phyloP scores from a whole-genome alignment of 2,797 vertebrate species.

The Gymnoscopelus braueri region DNA sequence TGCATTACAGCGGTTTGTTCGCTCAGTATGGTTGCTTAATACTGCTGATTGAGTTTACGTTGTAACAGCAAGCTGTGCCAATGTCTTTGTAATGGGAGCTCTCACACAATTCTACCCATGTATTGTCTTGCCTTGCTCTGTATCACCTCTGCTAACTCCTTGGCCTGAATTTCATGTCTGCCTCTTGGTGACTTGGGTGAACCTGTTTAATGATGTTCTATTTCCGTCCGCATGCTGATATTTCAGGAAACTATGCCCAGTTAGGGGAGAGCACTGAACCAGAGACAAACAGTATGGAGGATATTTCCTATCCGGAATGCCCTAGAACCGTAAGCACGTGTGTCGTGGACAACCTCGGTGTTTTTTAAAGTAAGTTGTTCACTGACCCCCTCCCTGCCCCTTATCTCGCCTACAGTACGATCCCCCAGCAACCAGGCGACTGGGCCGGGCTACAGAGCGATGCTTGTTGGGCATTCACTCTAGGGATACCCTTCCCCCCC shows the following conservation, averaged over 20 bases:
- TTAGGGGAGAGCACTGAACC: slow-evolving; percentile 62
- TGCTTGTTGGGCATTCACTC: slow-evolving; percentile 30
- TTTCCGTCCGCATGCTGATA: slow-evolving; percentile 77
- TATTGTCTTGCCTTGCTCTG: slow-evolving; percentile 78
- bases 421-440: slow-evolving; percentile 30
- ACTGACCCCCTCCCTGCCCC: slow-evolving; percentile 44
- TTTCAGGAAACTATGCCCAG: slow-evolving; percentile 65
- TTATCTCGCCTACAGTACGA: slow-evolving; percentile 33
- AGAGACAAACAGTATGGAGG: slow-evolving; percentile 51
- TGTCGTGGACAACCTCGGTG: slow-evolving; percentile 44
- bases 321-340: slow-evolving; percentile 56
- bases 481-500: slow-evolving; percentile 30
- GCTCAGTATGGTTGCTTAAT: slow-evolving; percentile 69
- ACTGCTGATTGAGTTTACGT: slow-evolving; percentile 77
- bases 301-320: slow-evolving; percentile 51
- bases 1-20: slow-evolving; percentile 62
- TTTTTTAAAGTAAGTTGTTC: slow-evolving; percentile 55
- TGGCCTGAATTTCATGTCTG: slow-evolving; percentile 79
- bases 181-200: slow-evolving; percentile 70
- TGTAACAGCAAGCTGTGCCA: slow-evolving; percentile 75
- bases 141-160: slow-evolving; percentile 70
- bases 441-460: slow-evolving; percentile 31
- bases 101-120: slow-evolving; percentile 67
- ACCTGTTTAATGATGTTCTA: slow-evolving; percentile 76
- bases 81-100: slow-evolving; percentile 73